A percentile compares a stretch with the other conserved stretches of the same genome.
Conservation (phyloP, 2,797 vertebrate genomes). For the Lutjanus argentimaculatus region DNA sequence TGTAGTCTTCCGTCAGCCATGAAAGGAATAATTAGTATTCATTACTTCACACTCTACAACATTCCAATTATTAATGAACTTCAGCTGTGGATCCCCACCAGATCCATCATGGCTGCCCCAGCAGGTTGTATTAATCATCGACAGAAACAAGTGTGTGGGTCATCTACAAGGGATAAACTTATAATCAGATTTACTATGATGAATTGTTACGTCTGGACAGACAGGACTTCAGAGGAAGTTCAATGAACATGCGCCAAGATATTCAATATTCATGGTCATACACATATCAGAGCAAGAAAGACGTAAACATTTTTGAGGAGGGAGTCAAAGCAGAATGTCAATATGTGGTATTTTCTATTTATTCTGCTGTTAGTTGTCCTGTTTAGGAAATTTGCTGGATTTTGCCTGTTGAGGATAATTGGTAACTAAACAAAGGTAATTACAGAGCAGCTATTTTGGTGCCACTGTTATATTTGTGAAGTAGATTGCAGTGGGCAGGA, state of each 20-base stretch:
- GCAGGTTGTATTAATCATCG: constrained; percentile 91
- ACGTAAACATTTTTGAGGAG: constrained; percentile 65
- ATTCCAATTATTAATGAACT: constrained; percentile 99
- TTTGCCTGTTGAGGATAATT: constrained; percentile 49
- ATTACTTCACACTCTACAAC: constrained; percentile 99
- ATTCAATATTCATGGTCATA: constrained; percentile 68
- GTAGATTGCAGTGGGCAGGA: neutral
- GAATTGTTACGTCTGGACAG: constrained; percentile 80
- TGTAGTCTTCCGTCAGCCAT: constrained; percentile 96
- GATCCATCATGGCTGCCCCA: constrained; percentile 95
- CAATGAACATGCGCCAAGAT: constrained; percentile 57
- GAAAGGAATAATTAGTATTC: constrained; percentile 99
- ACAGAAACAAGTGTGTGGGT: constrained; percentile 88
- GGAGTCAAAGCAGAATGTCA: constrained; percentile 69
- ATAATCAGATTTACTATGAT: constrained; percentile 86
- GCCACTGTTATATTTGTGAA: constrained; percentile 22
- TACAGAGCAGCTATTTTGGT: constrained; percentile 40
- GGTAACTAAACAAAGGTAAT: constrained; percentile 45
- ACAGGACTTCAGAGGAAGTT: constrained; percentile 71
- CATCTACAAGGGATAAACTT: constrained; percentile 87
- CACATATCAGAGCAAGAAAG: constrained; percentile 65
- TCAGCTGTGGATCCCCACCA: constrained; percentile 92
- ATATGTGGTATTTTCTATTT: constrained; percentile 68
- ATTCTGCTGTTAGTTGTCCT: constrained; percentile 36
- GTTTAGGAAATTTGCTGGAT: constrained; percentile 46